Conservation (phyloP, 2,113 vertebrate species). For the Calidris pygmaea region DNA sequence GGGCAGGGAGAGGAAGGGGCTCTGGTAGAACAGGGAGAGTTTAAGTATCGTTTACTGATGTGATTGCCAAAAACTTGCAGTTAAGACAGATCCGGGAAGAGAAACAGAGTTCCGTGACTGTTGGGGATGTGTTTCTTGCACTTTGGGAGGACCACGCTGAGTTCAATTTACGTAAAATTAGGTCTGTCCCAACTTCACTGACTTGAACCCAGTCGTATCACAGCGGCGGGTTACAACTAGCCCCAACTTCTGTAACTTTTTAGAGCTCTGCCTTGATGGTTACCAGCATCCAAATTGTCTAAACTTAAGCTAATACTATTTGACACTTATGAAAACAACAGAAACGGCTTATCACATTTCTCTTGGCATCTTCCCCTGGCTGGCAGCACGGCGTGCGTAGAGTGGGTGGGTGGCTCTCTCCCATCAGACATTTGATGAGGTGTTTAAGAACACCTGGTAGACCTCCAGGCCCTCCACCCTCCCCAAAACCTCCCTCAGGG, state of each 20-base stretch:
- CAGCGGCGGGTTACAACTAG: neutral
- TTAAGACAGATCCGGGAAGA: neutral
- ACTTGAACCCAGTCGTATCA: neutral
- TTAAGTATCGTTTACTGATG: neutral
- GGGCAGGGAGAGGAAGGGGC: neutral
- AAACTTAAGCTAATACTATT: neutral
- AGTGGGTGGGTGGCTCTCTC: neutral
- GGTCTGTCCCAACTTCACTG: neutral
- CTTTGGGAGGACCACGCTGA: neutral
- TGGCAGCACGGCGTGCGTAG: accelerated
- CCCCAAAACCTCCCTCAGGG: neutral
- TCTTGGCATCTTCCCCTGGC: neutral
- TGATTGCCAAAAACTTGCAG: neutral
- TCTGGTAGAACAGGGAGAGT: neutral
- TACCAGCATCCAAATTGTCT: neutral
- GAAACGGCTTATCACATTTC: neutral
- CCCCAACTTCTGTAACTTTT: neutral
- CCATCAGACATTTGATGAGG: neutral
- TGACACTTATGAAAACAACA: neutral
- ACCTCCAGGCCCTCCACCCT: neutral
- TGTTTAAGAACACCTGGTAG: neutral
- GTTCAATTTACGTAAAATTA: neutral
- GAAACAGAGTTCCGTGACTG: neutral
- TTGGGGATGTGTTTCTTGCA: neutral
- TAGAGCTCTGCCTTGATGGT: neutral